Percentiles rank a stretch among this genome's conserved stretches.
These are phyloP conservation scores for Orchestes rusci DNA, from an alignment of 2,888 invertebrate genomes.

Conservation along the genomic window DNA sequence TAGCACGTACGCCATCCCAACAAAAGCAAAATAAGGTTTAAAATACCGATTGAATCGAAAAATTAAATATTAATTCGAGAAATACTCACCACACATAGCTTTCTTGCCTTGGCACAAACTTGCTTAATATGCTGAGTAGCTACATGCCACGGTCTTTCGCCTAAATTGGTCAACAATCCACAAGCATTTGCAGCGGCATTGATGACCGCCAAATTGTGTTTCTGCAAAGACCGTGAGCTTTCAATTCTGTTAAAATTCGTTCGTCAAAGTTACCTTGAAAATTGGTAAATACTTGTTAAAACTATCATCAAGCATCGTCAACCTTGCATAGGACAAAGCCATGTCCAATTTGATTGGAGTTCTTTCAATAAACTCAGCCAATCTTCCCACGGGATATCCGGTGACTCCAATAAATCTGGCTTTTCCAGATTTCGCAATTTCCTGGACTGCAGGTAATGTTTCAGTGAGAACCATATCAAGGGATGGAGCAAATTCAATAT, in stretches of 20 bases:
- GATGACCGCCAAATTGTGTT: slow-evolving; percentile 69
- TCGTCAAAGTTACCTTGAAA: slow-evolving; percentile 57
- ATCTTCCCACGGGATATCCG: slow-evolving; percentile 70
- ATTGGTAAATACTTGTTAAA: slow-evolving; percentile 63
- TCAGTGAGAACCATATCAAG: slow-evolving; percentile 71
- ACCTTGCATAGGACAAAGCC: slow-evolving; percentile 71
- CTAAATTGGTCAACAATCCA: slow-evolving; percentile 71
- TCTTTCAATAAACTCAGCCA: slow-evolving; percentile 66
- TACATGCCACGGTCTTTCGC: slow-evolving; percentile 77
- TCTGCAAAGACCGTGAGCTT: slow-evolving; percentile 42
- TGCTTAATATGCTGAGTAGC: slow-evolving; percentile 57
- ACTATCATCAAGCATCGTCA: slow-evolving; percentile 72
- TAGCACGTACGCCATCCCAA: background rate
- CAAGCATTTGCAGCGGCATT: slow-evolving; percentile 77
- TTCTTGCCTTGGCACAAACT: slow-evolving; percentile 54
- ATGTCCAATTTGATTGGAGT: slow-evolving; percentile 55
- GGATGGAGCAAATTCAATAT: slow-evolving; percentile 78
- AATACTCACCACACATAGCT: slow-evolving; percentile 55
- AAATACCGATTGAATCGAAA: too few relatives aligned
- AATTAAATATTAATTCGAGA: background rate
- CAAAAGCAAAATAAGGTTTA: too few relatives aligned
- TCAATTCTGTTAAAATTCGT: background rate
- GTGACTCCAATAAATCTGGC: slow-evolving; percentile 79
- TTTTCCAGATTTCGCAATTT: slow-evolving; percentile 63
- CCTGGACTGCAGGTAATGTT: slow-evolving; percentile 75